Evolutionary conservation across 1,140 invertebrate genomes (phyloP).

Genomic region (Lordiphosa stackelbergi): DNA sequence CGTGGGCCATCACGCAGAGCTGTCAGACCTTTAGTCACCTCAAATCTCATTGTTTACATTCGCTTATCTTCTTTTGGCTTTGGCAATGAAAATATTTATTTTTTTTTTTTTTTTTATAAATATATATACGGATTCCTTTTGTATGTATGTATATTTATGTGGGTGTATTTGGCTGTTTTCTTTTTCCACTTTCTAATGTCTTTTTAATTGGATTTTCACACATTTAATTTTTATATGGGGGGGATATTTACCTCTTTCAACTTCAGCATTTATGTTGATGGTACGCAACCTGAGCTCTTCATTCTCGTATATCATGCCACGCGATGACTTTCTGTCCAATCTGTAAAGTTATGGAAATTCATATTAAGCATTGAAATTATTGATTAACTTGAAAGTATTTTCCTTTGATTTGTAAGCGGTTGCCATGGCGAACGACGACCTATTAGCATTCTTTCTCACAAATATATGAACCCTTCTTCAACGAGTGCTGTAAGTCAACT

Average conservation of each 20-base stretch:
- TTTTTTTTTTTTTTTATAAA: conserved; percentile 20
- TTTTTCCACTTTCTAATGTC: conserved; percentile 44
- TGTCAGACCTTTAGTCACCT: conserved; percentile 47
- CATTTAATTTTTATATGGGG: conserved; percentile 25
- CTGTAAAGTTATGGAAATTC: conserved; percentile 73
- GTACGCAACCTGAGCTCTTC: conserved; percentile 92
- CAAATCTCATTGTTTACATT: conserved; percentile 59
- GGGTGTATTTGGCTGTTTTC: conserved; percentile 34
- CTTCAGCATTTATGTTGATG: conserved; percentile 95
- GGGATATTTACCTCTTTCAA: conserved; percentile 86
- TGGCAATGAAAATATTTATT: conserved; percentile 48
- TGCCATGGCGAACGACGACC: conserved; percentile 61
- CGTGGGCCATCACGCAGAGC: conserved; percentile 30
- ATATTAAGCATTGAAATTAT: not conserved
- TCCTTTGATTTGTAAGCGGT: conserved; percentile 52
- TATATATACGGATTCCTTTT: conserved; percentile 15
- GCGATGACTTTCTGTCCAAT: conserved; percentile 89
- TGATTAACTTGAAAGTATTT: conserved; percentile 1
- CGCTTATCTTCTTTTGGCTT: conserved; percentile 43
- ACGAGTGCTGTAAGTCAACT: conserved; percentile 74
- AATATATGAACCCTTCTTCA: conserved; percentile 42
- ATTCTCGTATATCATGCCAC: conserved; percentile 94
- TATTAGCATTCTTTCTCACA: conserved; percentile 45
- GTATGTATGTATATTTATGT: conserved; percentile 20
- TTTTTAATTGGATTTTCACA: conserved; percentile 60